These are phyloP conservation scores for Pseudomugil tenellus DNA, from an alignment of 2,797 vertebrate genomes.

Conservation along the genomic window DNA sequence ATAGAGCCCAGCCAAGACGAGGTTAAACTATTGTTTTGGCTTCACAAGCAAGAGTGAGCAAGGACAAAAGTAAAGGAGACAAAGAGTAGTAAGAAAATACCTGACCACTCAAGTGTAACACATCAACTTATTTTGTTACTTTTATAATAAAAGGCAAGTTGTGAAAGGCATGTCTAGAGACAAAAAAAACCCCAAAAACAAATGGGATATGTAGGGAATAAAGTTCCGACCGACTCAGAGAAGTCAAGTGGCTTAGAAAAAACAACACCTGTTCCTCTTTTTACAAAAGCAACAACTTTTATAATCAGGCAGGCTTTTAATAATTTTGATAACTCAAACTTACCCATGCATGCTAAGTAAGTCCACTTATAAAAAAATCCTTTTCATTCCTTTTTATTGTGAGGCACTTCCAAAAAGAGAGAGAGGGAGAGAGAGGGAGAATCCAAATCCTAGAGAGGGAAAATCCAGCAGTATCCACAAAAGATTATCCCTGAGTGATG, in stretches of 20 bases:
- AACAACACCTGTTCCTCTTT: conserved; percentile 57
- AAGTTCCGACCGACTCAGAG: conserved; percentile 19
- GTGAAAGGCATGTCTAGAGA: conserved; percentile 24
- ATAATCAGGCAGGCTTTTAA: conserved; percentile 3
- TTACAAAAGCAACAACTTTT: conserved; percentile 9
- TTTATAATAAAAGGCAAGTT: conserved; percentile 49
- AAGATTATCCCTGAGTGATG: conserved; percentile 67
- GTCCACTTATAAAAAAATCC: conserved; percentile 61
- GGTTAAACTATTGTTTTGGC: conserved; percentile 87
- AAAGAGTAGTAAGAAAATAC: conserved; percentile 80
- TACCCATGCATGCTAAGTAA: conserved; percentile 73
- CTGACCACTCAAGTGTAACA: conserved; percentile 74
- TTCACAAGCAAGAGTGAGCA: conserved; percentile 85
- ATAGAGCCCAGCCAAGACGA: conserved; percentile 81
- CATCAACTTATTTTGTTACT: conserved; percentile 74
- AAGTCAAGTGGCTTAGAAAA: conserved; percentile 25
- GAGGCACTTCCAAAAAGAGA: conserved; percentile 62
- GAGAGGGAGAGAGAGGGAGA: conserved; percentile 30
- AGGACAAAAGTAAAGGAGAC: conserved; percentile 79
- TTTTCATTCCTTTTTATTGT: conserved; percentile 56
- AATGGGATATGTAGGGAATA: not conserved
- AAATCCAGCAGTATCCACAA: conserved; percentile 72
- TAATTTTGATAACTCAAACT: conserved; percentile 54
- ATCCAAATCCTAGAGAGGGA: conserved; percentile 67
- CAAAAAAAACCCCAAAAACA: conserved; percentile 5